Evolutionary conservation across 64 coral and sea anemone species (phyloP).

Genomic region (Porites lutea): DNA sequence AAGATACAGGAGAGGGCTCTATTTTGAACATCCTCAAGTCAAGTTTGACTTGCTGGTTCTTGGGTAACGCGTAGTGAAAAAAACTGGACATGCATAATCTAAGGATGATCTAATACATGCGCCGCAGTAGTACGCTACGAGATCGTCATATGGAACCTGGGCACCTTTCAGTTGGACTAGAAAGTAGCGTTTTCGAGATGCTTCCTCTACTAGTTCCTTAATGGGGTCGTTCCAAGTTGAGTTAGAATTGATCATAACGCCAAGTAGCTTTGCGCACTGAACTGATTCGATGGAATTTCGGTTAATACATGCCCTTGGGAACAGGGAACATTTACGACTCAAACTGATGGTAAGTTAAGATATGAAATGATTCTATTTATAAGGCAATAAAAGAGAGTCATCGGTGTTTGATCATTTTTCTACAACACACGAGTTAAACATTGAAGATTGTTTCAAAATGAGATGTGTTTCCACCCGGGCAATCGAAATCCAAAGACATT

Average conservation of each 20-base stretch:
- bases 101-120: no score
- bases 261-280: constrained; percentile 37
- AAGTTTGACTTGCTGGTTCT: constrained; percentile 19
- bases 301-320: background rate
- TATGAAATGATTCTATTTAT: no score
- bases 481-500: no score
- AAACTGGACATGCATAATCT: constrained; percentile 44
- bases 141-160: constrained; percentile 52
- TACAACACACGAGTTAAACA: no score
- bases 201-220: constrained; percentile 16
- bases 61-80: background rate
- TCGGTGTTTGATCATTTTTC: no score
- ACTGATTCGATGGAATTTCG: constrained; percentile 18
- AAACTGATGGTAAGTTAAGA: constrained; percentile 61
- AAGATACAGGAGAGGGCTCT: no score
- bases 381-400: no score
- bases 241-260: constrained; percentile 66
- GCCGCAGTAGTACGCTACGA: background rate
- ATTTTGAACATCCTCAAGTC: constrained; percentile 11
- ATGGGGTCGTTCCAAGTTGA: constrained; percentile 65
- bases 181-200: constrained; percentile 36
- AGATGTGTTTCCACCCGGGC: no score
- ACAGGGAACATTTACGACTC: constrained; percentile 53
- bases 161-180: constrained; percentile 67
- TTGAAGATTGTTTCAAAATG: no score